These are phyloP conservation scores for Salmo trutta DNA, from an alignment of 2,797 vertebrate species.

Conservation along the genomic window DNA sequence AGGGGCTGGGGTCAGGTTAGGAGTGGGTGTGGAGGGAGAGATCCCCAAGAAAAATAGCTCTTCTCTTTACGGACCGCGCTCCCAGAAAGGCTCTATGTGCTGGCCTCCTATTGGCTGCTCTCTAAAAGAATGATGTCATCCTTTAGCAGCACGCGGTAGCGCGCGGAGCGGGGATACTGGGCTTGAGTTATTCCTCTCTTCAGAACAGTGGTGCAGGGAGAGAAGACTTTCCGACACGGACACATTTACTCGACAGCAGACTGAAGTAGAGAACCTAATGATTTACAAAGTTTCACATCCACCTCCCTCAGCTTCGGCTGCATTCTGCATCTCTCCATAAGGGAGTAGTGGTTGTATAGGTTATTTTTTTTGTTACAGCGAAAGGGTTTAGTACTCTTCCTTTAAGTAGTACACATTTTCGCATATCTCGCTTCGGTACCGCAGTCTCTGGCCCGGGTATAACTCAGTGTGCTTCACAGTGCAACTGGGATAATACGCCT, in stretches of 20 bases:
- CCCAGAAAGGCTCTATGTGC: conserved; percentile 79
- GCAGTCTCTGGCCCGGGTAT: not conserved
- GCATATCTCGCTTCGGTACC: not conserved
- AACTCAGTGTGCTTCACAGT: no score
- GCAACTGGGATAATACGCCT: not conserved
- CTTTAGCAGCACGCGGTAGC: conserved; percentile 47
- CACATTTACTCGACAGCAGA: no score
- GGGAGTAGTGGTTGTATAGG: not conserved
- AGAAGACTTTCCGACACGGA: not conserved
- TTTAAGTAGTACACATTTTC: not conserved
- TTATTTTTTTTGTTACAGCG: not conserved
- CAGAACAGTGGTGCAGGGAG: not conserved
- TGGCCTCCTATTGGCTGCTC: conserved; percentile 74
- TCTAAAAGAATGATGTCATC: conserved; percentile 83
- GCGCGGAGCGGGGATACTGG: not conserved
- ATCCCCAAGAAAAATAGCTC: not conserved
- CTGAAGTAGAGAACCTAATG: no score
- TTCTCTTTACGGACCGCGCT: conserved; percentile 78
- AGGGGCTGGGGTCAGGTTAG: not conserved
- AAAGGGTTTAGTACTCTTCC: not conserved
- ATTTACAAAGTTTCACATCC: not conserved
- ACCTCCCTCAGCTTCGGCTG: not conserved
- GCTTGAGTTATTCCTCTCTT: not conserved
- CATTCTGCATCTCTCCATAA: not conserved
- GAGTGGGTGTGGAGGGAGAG: no score